Percentiles rank a stretch among this genome's conserved stretches.
These are phyloP conservation scores for Corythaeola cristata DNA, from an alignment of 2,113 vertebrate genomes.

Conservation along the genomic window DNA sequence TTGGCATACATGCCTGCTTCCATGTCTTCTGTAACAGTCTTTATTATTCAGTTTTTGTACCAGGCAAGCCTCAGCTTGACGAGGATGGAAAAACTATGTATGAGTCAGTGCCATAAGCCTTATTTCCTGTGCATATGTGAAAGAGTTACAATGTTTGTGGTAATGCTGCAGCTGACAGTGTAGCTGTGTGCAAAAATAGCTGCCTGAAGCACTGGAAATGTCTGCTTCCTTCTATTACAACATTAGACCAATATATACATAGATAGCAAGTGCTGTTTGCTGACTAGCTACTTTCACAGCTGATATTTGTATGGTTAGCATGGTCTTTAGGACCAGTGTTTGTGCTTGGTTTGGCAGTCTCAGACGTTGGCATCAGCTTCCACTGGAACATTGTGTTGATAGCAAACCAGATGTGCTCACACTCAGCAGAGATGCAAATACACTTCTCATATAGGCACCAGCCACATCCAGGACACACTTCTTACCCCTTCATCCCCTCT, in stretches of 20 bases:
- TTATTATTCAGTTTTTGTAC: neutral
- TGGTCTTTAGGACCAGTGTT: neutral
- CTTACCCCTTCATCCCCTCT: neutral
- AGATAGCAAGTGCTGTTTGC: neutral
- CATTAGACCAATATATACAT: neutral
- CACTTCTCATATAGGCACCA: neutral
- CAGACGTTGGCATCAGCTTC: neutral
- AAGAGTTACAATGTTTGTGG: neutral
- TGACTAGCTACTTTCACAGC: neutral
- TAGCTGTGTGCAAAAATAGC: neutral
- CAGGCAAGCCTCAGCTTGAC: neutral
- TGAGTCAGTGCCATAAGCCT: neutral
- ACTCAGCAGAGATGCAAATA: neutral
- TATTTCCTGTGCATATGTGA: neutral
- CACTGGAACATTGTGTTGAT: neutral
- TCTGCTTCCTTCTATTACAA: neutral
- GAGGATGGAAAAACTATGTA: neutral
- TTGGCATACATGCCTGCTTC: neutral
- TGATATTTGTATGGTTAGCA: neutral
- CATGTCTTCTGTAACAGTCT: neutral
- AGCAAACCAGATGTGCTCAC: neutral
- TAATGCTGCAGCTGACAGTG: neutral
- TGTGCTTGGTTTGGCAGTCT: neutral
- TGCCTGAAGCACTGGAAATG: neutral
- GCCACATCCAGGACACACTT: neutral